Percentiles rank a stretch among this genome's conserved stretches.
Evolutionary conservation across 2,888 invertebrate genomes (phyloP).

Genomic region (Lamellibrachia satsuma): DNA sequence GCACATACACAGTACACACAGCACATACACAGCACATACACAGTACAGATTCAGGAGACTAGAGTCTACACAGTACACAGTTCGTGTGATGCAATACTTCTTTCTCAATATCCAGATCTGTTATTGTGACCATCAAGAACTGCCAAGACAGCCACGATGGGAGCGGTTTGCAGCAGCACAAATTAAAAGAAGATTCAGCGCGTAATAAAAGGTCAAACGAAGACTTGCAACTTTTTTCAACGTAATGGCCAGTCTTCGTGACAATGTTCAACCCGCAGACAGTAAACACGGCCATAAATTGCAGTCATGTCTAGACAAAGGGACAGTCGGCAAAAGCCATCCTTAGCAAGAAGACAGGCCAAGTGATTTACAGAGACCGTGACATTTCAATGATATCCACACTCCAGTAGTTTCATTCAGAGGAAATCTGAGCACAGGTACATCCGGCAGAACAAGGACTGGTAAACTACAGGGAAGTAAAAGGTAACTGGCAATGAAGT

Average conservation of each 20-base stretch:
- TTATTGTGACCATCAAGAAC: not conserved
- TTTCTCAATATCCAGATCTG: not conserved
- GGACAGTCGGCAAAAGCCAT: conserved; percentile 17
- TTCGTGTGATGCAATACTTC: not conserved
- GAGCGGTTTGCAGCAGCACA: not conserved
- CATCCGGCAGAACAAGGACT: not conserved
- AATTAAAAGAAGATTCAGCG: not conserved
- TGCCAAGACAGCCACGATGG: not conserved
- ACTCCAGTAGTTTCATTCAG: not conserved
- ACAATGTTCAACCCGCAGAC: not conserved
- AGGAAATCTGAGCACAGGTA: not conserved
- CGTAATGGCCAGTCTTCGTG: not conserved
- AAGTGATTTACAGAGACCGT: not conserved
- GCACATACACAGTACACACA: not conserved
- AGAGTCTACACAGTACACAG: not conserved
- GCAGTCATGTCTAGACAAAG: not conserved
- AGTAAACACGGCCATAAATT: not conserved
- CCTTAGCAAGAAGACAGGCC: not conserved
- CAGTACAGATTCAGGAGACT: not conserved
- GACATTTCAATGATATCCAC: conserved; percentile 17
- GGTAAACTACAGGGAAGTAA: not conserved
- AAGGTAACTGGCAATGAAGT: not conserved
- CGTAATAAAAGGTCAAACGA: conserved; percentile 17
- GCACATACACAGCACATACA: not conserved
- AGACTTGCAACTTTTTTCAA: not conserved